Evolutionary conservation across 35 echinoderm and acorn worm species (phyloP), one percentile per base, ranked within the genome.

Genomic region (Acanthaster planci): DNA sequence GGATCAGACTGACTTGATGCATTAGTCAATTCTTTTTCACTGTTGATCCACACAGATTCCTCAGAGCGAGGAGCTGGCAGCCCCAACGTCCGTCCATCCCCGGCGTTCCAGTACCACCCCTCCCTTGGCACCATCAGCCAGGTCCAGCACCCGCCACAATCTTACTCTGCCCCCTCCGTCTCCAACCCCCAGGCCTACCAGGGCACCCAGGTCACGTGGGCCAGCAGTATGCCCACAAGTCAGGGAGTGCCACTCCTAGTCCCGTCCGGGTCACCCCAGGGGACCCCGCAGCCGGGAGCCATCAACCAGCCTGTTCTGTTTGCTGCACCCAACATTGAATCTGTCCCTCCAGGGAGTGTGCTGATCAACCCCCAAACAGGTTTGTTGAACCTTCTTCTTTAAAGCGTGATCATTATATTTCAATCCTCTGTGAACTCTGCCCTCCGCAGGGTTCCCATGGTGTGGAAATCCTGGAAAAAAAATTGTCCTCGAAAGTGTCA

Each of bases 291-390:
- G 37, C 29, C 76, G 10, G 57, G 83, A 29, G 32, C 76, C 50
- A 60, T 56, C 76, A 72, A 72, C 27, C 81, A 89, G 52, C 94
- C 94, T 10, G 90, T 97, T 29, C 78, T 97, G 42, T 97, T 89
- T 80, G 86, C 86, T 67, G 89, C 94, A 52, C 89, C 94, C 17
- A 97, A 97, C 83, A 86, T 97, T 38, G 94, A 97, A 60, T 89
- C 79, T 76, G 94, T 97, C 37, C 94, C 94, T 19, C 94, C 94
- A 38, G 94, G 94, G 18, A 92, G 94, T 76, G 83, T 97, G 2
- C 82, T 97, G 5, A 92, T 97, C 9, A 97, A 97, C 55, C 94
- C 94, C 40, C 82, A 89, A 55, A 93, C 90, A 67, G 90, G 94
- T 92, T 7, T 81, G 4, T 12, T 47, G 4, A 6, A 4, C 42